phyloP scores from a whole-genome alignment of 2,797 vertebrate species.

The Sebastes miniatus region DNA sequence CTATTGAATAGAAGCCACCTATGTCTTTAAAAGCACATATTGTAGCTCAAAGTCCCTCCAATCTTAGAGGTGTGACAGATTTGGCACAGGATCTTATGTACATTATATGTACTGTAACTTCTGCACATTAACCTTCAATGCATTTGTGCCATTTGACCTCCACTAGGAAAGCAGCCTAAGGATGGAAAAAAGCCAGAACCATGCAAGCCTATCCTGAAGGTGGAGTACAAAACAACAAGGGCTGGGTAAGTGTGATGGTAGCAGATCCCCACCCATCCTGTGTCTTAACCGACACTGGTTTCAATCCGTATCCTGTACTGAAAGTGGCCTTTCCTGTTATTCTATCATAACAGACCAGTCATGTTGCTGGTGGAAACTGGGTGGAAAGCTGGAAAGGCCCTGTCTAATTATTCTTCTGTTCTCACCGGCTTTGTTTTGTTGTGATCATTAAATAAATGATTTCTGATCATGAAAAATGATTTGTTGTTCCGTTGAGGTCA shows the following conservation, averaged over 20 bases:
- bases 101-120: not conserved
- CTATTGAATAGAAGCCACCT: not conserved
- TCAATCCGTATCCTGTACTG: conserved; percentile 58
- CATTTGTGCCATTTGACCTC: conserved; percentile 33
- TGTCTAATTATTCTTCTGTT: not conserved
- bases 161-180: conserved; percentile 95
- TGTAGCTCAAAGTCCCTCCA: not conserved
- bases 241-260: conserved; percentile 86
- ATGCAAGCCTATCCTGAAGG: conserved; percentile 98
- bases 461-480: not conserved
- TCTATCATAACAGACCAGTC: conserved; percentile 20
- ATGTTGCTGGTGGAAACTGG: conserved; percentile 3
- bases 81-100: not conserved
- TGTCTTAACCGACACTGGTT: conserved; percentile 37
- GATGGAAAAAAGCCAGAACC: conserved; percentile 99
- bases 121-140: not conserved
- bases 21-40: conserved; percentile 16
- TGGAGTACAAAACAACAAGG: conserved; percentile 97
- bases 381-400: not conserved
- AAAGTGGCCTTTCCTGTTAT: conserved; percentile 69
- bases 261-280: conserved; percentile 60
- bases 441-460: not conserved
- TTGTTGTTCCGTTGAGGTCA: not conserved
- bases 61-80: not conserved
- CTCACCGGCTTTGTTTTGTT: not conserved